phyloP scores from a whole-genome alignment of 2,797 vertebrate genomes.

The Takifugu rubripes region DNA sequence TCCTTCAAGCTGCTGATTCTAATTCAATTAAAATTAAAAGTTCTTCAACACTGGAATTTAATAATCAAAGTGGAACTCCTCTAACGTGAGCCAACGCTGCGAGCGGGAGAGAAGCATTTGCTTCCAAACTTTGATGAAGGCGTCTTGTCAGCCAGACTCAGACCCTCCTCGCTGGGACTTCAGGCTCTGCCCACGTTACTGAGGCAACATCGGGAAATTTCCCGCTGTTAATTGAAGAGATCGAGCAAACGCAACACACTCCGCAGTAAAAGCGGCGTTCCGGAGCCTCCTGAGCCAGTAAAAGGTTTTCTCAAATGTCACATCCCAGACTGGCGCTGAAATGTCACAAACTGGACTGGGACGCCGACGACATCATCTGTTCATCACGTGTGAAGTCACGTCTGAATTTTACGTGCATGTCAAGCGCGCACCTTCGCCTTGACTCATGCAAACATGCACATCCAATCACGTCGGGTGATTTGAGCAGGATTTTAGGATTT shows the following conservation, averaged over 20 bases:
- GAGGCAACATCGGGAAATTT: not conserved
- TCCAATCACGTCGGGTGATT: not conserved
- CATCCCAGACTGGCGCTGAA: not conserved
- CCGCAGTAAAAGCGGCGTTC: not conserved
- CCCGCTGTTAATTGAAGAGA: too few species aligned
- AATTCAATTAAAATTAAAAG: too few species aligned
- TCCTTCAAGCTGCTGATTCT: too few species aligned
- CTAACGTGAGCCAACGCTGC: too few species aligned
- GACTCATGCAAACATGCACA: slow-evolving; percentile 4
- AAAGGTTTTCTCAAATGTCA: not conserved
- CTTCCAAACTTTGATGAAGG: too few species aligned
- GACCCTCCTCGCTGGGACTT: too few species aligned
- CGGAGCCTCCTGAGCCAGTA: too few species aligned
- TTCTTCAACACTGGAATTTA: too few species aligned
- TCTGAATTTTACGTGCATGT: not conserved
- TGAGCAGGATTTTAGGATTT: not conserved
- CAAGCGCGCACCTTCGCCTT: slow-evolving; percentile 6
- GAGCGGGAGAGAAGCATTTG: too few species aligned
- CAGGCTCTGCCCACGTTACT: not conserved
- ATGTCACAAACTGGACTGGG: not conserved
- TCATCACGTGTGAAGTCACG: not conserved
- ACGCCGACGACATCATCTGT: slow-evolving; percentile 1
- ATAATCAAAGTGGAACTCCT: too few species aligned
- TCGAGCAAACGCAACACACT: not conserved
- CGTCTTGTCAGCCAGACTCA: too few species aligned